These are phyloP conservation scores for Saguinus midas DNA, from an alignment of 2,113 vertebrate species.

Conservation along the genomic window DNA sequence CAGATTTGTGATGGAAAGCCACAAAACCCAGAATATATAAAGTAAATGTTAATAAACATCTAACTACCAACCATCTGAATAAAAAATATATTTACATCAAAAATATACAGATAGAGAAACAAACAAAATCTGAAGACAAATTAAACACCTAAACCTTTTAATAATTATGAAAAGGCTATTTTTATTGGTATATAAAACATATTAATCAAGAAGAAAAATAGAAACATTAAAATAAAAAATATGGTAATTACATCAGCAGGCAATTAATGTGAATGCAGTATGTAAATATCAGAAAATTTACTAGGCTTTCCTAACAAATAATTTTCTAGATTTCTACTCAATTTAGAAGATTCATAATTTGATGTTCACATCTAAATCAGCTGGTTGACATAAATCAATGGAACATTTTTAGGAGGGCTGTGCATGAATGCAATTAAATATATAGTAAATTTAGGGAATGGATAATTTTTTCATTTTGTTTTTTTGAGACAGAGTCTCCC, in stretches of 20 bases:
- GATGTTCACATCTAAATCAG: not conserved
- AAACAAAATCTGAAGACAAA: not conserved
- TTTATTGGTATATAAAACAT: not conserved
- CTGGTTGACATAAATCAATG: not conserved
- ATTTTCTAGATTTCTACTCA: not conserved
- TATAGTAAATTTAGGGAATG: not conserved
- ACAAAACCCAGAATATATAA: not conserved
- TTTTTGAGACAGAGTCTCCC: no score
- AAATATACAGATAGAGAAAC: not conserved
- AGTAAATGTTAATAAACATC: not conserved
- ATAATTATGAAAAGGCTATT: not conserved
- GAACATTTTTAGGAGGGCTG: not conserved
- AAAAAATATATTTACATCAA: not conserved
- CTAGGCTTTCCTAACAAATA: not conserved
- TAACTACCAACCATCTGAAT: not conserved
- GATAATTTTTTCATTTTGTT: no score
- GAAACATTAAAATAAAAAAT: not conserved
- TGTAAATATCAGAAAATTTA: not conserved
- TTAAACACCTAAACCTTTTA: not conserved
- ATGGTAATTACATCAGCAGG: not conserved
- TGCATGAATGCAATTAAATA: not conserved
- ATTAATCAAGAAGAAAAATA: not conserved
- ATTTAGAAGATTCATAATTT: not conserved
- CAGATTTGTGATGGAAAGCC: not conserved
- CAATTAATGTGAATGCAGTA: not conserved